Evolutionary conservation across 2,888 invertebrate genomes (phyloP).

Genomic region (Heliothis peltigera): DNA sequence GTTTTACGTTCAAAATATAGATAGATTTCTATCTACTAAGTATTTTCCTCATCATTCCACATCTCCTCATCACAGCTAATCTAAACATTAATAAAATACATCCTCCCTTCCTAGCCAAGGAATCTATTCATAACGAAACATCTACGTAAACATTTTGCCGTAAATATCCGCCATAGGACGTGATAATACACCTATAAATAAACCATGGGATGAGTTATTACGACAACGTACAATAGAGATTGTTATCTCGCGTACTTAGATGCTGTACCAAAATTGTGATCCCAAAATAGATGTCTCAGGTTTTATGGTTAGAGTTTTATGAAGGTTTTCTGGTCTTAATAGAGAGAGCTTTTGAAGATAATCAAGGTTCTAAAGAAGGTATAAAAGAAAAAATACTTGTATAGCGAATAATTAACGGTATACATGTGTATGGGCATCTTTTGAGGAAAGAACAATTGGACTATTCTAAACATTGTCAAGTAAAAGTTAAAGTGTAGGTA

Average conservation of each 20-base stretch:
- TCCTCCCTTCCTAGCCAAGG: slow-evolving; percentile 32
- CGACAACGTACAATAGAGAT: slow-evolving; percentile 65
- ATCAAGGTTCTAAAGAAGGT: too few relatives aligned
- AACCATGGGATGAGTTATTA: slow-evolving; percentile 57
- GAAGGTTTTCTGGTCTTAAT: not conserved
- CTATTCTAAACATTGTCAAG: too few relatives aligned
- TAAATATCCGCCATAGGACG: slow-evolving; percentile 61
- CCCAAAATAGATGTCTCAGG: slow-evolving; percentile 41
- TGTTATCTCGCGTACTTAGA: slow-evolving; percentile 62
- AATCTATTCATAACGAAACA: slow-evolving; percentile 59
- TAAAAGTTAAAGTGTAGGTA: too few relatives aligned
- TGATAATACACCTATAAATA: slow-evolving; percentile 76
- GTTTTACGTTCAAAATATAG: too few relatives aligned
- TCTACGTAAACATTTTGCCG: slow-evolving; percentile 55
- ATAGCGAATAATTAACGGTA: too few relatives aligned
- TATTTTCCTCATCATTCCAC: too few relatives aligned
- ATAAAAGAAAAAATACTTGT: too few relatives aligned
- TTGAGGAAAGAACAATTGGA: too few relatives aligned
- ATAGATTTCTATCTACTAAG: too few relatives aligned
- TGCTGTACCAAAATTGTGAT: slow-evolving; percentile 57
- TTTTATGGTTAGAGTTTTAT: slow-evolving; percentile 13
- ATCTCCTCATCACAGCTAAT: too few relatives aligned
- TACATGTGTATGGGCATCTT: too few relatives aligned
- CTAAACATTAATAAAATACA: slow-evolving; percentile 40
- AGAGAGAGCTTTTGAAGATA: not conserved